Evolutionary conservation across 2,888 invertebrate genomes (phyloP).

Genomic region (Perithous albicinctus): DNA sequence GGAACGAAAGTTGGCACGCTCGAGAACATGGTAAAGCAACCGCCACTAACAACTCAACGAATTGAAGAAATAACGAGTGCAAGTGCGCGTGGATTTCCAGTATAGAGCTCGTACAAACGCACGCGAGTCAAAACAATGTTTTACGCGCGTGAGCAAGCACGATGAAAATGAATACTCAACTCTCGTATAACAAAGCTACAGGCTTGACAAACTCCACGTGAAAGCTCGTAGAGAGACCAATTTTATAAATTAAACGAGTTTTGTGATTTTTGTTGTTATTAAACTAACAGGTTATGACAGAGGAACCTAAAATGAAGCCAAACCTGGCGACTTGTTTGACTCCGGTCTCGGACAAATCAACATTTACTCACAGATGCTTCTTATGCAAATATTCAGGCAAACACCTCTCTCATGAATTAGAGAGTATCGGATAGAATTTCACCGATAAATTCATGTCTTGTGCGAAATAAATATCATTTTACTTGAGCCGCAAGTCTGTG

Average conservation of each 20-base stretch:
- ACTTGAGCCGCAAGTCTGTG: slow-evolving; percentile 1
- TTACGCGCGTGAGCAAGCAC: slow-evolving; percentile 41
- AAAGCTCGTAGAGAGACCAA: background rate
- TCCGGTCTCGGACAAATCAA: no score
- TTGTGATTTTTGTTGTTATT: slow-evolving; percentile 2
- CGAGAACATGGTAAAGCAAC: slow-evolving; percentile 69
- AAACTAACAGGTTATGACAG: no score
- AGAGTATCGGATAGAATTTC: no score
- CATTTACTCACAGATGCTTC: no score
- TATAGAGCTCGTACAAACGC: background rate
- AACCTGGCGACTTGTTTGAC: no score
- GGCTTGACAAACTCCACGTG: background rate
- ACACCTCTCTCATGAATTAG: no score
- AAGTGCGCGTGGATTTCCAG: background rate
- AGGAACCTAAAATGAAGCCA: no score
- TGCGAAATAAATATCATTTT: background rate
- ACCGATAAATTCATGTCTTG: no score
- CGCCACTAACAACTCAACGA: slow-evolving; percentile 45
- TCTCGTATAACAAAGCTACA: slow-evolving; percentile 39
- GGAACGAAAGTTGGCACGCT: slow-evolving; percentile 48
- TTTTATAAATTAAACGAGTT: background rate
- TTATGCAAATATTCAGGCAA: no score
- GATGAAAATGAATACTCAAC: slow-evolving; percentile 6
- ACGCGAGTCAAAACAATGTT: slow-evolving; percentile 15
- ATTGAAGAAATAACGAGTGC: slow-evolving; percentile 14